A percentile compares a stretch with the other conserved stretches of the same genome.
Evolutionary conservation across 2,888 invertebrate species (phyloP).

Genomic region (Diabrotica balteata): DNA sequence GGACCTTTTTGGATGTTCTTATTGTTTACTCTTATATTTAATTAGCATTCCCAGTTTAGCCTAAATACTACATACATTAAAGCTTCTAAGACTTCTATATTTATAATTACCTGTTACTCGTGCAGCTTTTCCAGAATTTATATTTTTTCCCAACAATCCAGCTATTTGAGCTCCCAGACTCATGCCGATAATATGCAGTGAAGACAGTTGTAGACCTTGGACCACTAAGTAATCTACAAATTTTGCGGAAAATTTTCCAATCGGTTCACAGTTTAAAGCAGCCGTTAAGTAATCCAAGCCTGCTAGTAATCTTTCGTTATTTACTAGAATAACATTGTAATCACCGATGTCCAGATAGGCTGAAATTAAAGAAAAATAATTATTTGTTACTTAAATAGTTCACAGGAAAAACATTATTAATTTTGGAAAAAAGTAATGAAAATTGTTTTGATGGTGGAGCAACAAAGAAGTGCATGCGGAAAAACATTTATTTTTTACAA

Average conservation of each 20-base stretch:
- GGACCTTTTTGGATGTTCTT: too few species aligned
- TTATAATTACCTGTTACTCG: slow-evolving; percentile 42
- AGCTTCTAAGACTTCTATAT: neutral
- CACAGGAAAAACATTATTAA: too few species aligned
- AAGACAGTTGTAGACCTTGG: slow-evolving; percentile 56
- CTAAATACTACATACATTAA: too few species aligned
- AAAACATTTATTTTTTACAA: too few species aligned
- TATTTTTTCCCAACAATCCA: slow-evolving; percentile 65
- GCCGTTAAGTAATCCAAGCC: slow-evolving; percentile 66
- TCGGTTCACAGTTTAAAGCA: slow-evolving; percentile 63
- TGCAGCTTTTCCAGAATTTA: slow-evolving; percentile 40
- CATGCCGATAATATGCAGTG: slow-evolving; percentile 54
- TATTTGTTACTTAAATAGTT: too few species aligned
- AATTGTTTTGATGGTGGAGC: too few species aligned
- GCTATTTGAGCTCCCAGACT: slow-evolving; percentile 59
- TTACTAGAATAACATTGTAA: slow-evolving; percentile 65
- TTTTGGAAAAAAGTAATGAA: too few species aligned
- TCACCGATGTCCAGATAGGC: slow-evolving; percentile 63
- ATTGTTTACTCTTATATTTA: too few species aligned
- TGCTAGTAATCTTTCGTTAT: slow-evolving; percentile 63
- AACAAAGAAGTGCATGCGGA: too few species aligned
- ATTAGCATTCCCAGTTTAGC: too few species aligned
- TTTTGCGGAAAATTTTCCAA: slow-evolving; percentile 62
- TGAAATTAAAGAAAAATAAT: slow-evolving; percentile 43
- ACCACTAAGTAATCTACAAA: slow-evolving; percentile 65